Percentiles rank a stretch among this genome's conserved stretches.
Conservation (phyloP, 2,797 vertebrate species). For the Notoglanidium macrostoma region DNA sequence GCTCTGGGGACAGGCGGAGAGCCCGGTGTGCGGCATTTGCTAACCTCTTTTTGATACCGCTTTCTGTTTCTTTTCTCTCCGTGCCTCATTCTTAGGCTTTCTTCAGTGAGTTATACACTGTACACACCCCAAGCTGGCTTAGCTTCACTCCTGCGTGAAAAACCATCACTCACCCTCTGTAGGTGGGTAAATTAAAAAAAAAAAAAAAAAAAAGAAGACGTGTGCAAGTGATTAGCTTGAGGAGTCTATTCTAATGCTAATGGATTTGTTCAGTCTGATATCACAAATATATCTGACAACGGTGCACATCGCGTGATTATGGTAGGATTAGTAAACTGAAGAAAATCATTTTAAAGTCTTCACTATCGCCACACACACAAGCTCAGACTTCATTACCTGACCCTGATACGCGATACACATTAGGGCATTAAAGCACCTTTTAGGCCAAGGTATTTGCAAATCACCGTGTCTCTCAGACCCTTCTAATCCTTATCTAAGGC, state of each 20-base stretch:
- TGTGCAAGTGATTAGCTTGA: not conserved
- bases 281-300: not conserved
- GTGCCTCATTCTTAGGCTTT: constrained; percentile 14
- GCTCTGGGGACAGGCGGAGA: constrained; percentile 54
- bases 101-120: constrained; percentile 36
- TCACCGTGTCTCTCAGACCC: constrained; percentile 73
- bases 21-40: constrained; percentile 45
- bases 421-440: constrained; percentile 54
- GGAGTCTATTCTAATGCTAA: not conserved
- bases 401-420: constrained; percentile 55
- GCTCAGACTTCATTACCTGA: constrained; percentile 42
- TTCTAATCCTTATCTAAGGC: constrained; percentile 81
- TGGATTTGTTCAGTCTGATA: not conserved
- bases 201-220: not conserved
- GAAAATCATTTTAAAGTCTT: not conserved
- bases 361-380: constrained; percentile 2
- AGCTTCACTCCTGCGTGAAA: constrained; percentile 13
- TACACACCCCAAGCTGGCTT: not conserved
- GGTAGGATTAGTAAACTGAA: not conserved
- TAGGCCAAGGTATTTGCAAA: constrained; percentile 76
- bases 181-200: not conserved
- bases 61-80: constrained; percentile 44
- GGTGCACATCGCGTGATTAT: not conserved
- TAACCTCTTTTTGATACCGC: constrained; percentile 60
- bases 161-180: not conserved